Base-by-base conservation (phyloP, 1,140 invertebrate species). In the Pararge aegeria region DNA sequence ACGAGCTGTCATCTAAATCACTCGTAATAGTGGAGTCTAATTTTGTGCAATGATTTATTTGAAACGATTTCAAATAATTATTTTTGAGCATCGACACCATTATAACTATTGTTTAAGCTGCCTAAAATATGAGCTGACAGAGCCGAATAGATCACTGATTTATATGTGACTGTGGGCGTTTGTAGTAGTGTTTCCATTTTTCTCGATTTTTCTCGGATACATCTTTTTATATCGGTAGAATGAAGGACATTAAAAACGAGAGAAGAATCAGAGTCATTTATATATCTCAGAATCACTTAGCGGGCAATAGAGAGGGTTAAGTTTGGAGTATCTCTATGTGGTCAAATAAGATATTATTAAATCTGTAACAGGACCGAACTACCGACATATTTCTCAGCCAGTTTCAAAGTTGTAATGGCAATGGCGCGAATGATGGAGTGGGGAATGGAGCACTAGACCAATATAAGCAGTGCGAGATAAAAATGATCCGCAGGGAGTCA, bases 1-100 rank as follows among this genome's bases (percentile, higher is more conserved):
- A 87, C 73, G 73, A 82, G 70, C 77, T 73, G 80, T 65, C 80
- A 78, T 64, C 79, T 87, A 85, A 87, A 87, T 87, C 83, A 87
- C 74, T 61, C 55, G 54, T 80, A 77, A 80, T 80, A 74, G 71
- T 73, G 68, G 70, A 65, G 70, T 83, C 76, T 83, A 85, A 85
- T 83, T 78, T 73, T 84, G 77, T 77, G 75, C 75, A 74, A 78
- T 85, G 81, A 85, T 85, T 87, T 87, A 85, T 85, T 78, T 75
- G 65, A 80, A 85, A 75, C 73, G 76, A 73, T 81, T 73, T 73
- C 72, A 80, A 87, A 85, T 85, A 87, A 85, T 83, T 83, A 78
- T 74, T 83, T 73, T 73, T 76, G 75, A 82, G 65, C 73, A 86
- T 86, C 73, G 73, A 79, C 76, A 76, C 78, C 68, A 79, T 82